Percentiles rank a stretch among this genome's conserved stretches.
These are phyloP conservation scores for Lordiphosa mommai DNA, from an alignment of 1,140 invertebrate species.

Conservation along the genomic window DNA sequence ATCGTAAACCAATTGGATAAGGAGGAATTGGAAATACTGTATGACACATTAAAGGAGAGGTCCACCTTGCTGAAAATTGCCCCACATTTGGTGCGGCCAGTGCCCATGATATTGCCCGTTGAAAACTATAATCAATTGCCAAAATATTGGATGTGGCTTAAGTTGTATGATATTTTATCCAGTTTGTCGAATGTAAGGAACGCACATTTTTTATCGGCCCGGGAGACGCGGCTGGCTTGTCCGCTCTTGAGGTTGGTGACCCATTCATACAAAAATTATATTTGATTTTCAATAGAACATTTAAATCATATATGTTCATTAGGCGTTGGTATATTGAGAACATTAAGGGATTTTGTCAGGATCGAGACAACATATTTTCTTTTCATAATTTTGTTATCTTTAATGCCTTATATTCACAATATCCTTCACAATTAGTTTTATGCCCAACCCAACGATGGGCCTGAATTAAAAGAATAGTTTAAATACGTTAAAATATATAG, in stretches of 20 bases:
- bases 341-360: too few species aligned
- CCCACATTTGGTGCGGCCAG: background rate
- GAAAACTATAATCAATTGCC: background rate
- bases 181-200: background rate
- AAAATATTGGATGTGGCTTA: constrained; percentile 2
- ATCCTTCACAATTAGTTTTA: too few species aligned
- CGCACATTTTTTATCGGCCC: constrained; percentile 1
- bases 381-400: too few species aligned
- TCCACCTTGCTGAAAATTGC: constrained; percentile 3
- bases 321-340: too few species aligned
- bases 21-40: background rate
- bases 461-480: too few species aligned
- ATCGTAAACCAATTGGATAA: background rate
- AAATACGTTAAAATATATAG: too few species aligned
- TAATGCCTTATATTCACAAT: too few species aligned
- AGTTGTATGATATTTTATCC: constrained; percentile 9
- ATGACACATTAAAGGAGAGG: background rate
- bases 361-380: too few species aligned
- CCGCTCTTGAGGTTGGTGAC: constrained; percentile 1
- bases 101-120: constrained; percentile 9
- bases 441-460: too few species aligned
- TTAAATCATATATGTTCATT: too few species aligned
- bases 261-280: too few species aligned
- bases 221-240: constrained; percentile 4
- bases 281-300: too few species aligned